Conservation (phyloP, 2,113 vertebrate species). For the Thomomys bottae region DNA sequence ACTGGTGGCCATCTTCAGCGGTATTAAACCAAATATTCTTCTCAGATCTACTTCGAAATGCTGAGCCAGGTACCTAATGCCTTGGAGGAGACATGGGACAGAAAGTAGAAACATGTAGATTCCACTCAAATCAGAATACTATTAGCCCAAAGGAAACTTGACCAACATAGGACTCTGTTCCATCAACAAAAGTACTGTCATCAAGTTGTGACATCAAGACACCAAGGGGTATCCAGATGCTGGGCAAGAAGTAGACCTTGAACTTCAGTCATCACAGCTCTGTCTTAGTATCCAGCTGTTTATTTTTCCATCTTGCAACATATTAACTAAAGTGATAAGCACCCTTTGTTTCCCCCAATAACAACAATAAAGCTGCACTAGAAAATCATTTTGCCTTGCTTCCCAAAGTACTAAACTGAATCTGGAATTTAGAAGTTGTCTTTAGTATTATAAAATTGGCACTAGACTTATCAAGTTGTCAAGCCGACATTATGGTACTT, state of each 20-base stretch:
- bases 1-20: not conserved
- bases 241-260: not conserved
- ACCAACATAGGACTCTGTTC: not conserved
- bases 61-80: not conserved
- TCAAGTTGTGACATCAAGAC: not conserved
- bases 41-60: not conserved
- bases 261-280: not conserved
- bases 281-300: not conserved
- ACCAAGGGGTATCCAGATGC: not conserved
- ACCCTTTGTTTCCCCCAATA: not conserved
- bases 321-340: conserved; percentile 5
- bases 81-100: not conserved
- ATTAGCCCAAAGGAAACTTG: not conserved
- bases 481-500: conserved; percentile 42
- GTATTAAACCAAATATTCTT: not conserved
- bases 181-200: not conserved
- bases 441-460: conserved; percentile 32
- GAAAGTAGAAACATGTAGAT: not conserved
- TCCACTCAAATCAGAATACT: not conserved
- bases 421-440: conserved; percentile 25
- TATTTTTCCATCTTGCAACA: not conserved
- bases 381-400: conserved; percentile 27
- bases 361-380: not conserved
- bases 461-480: conserved; percentile 45
- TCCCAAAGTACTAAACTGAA: not conserved